Conservation (phyloP, 2,888 invertebrate genomes). For the Diarsia brunnea region DNA sequence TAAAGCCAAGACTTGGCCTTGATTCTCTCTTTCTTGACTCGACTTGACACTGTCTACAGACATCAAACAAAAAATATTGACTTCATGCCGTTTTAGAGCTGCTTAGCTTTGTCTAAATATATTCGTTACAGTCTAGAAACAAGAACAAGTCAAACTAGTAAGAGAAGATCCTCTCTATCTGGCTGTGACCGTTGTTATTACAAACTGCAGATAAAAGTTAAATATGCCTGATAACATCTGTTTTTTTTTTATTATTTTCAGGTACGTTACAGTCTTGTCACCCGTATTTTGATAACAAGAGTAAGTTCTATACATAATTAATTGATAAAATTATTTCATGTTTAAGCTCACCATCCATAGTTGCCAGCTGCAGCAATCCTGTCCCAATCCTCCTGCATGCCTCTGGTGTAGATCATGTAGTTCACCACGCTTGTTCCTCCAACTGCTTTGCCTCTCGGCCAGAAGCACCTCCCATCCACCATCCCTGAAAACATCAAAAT, state of each 20-base stretch:
- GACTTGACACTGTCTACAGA: background rate
- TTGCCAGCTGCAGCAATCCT: conserved; percentile 92
- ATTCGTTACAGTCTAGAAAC: background rate
- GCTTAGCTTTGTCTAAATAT: background rate
- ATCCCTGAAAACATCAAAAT: conserved; percentile 77
- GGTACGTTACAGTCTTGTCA: conserved; percentile 44
- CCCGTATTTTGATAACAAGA: background rate
- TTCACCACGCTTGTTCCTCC: conserved; percentile 90
- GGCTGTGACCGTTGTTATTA: background rate
- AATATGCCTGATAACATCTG: background rate
- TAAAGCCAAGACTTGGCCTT: background rate
- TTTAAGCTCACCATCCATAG: conserved; percentile 90
- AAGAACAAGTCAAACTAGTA: background rate
- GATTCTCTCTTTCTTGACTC: no score
- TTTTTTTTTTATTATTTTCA: conserved; percentile 35
- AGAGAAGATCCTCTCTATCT: background rate
- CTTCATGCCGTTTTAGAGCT: background rate
- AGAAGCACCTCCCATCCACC: conserved; percentile 82
- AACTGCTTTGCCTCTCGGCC: conserved; percentile 88
- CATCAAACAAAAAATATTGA: background rate
- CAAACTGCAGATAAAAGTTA: background rate
- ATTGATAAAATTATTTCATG: background rate
- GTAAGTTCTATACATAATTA: conserved; percentile 23
- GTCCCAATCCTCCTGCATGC: conserved; percentile 92
- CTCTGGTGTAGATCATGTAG: conserved; percentile 92